Conservation (phyloP, 1,140 invertebrate species). For the Bombus superbus region DNA sequence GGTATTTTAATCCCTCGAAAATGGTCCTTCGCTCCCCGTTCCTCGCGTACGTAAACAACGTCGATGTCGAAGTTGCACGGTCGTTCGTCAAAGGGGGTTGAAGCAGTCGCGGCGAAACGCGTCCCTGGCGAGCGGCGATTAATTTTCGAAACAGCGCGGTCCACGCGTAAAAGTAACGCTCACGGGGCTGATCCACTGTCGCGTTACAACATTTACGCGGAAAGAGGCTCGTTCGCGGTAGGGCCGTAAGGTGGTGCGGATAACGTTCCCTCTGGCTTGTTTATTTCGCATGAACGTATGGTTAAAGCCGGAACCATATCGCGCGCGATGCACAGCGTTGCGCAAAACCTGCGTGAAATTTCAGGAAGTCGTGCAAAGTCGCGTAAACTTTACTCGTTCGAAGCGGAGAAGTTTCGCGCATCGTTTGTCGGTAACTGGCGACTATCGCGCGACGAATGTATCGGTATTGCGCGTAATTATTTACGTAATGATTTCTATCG, state of each 20-base stretch:
- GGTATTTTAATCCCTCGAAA: neutral
- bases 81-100: slow-evolving; percentile 22
- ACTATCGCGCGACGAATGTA: no score
- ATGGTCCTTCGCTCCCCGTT: neutral
- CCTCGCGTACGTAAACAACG: neutral
- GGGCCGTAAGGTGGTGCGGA: slow-evolving; percentile 32
- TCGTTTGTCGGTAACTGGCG: neutral
- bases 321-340: neutral
- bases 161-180: slow-evolving; percentile 11
- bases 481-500: no score
- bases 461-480: no score
- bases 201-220: slow-evolving; percentile 33
- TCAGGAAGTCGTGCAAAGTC: neutral
- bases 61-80: neutral
- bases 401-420: neutral
- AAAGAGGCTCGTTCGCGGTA: slow-evolving; percentile 16
- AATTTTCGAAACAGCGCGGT: slow-evolving; percentile 30
- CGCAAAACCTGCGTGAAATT: neutral
- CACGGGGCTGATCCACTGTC: slow-evolving; percentile 4
- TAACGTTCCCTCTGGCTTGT: slow-evolving; percentile 3
- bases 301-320: neutral
- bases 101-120: neutral
- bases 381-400: neutral
- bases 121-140: slow-evolving; percentile 17
- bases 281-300: neutral